phyloP scores from a whole-genome alignment of 2,797 vertebrate species.

The Peromyscus eremicus region DNA sequence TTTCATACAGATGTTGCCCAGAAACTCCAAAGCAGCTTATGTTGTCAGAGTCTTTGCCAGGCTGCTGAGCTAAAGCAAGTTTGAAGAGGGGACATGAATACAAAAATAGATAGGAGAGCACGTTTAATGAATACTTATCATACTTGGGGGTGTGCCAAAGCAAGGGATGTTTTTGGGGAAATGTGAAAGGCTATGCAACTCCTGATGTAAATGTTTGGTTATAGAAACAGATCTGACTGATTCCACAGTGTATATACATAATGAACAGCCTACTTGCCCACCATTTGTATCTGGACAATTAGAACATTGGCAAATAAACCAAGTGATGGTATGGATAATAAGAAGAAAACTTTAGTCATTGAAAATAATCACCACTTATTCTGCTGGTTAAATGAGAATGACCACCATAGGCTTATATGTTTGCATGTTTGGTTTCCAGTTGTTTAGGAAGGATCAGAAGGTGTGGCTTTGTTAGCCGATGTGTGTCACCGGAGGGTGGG shows the following conservation, averaged over 20 bases:
- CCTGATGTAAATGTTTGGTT: neutral
- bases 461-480: too few species aligned
- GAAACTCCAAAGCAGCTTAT: neutral
- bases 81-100: neutral
- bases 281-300: neutral
- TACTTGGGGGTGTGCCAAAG: fast-evolving
- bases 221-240: neutral
- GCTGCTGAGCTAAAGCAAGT: neutral
- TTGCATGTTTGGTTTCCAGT: neutral
- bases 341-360: neutral
- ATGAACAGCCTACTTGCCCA: fast-evolving
- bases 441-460: too few species aligned
- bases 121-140: neutral
- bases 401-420: fast-evolving
- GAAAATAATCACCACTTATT: neutral
- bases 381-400: too few species aligned
- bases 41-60: neutral
- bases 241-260: neutral
- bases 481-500: too few species aligned
- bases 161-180: neutral
- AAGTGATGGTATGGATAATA: neutral
- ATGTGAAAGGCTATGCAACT: neutral
- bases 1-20: neutral
- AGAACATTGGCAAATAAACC: neutral
- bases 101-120: neutral